These are phyloP conservation scores for Schizopygopsis malacanthus DNA, from an alignment of 2,797 vertebrate genomes.

Conservation along the genomic window DNA sequence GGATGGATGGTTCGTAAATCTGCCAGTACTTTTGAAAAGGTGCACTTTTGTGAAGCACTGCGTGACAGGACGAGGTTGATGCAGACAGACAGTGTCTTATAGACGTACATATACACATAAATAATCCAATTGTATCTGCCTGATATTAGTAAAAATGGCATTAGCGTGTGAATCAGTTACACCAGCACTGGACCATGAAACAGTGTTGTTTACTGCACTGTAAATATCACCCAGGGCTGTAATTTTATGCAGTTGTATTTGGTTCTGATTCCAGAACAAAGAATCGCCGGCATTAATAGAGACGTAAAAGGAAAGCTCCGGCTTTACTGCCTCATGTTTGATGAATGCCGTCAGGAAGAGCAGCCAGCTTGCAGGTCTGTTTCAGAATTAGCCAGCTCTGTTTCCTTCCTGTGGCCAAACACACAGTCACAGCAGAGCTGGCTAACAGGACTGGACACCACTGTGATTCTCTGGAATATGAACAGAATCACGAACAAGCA, in stretches of 20 bases:
- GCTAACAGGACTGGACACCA: constrained; percentile 34
- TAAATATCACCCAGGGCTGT: constrained; percentile 47
- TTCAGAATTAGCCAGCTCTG: constrained; percentile 34
- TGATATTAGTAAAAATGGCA: not conserved
- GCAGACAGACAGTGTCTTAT: not conserved
- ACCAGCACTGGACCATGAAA: not conserved
- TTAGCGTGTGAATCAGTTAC: not conserved
- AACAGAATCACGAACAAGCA: not conserved
- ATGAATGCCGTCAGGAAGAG: constrained; percentile 4
- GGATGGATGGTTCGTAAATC: constrained; percentile 45
- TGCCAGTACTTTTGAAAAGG: constrained; percentile 48
- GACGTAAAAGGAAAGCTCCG: constrained; percentile 16
- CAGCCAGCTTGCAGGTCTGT: constrained; percentile 28
- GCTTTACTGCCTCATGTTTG: constrained; percentile 16
- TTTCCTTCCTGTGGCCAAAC: constrained; percentile 39
- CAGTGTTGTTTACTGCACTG: constrained; percentile 41
- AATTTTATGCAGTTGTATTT: not conserved
- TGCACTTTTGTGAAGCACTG: constrained; percentile 33
- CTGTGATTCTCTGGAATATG: constrained; percentile 27
- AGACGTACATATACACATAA: not conserved
- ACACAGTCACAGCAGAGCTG: constrained; percentile 28
- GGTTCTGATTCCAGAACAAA: constrained; percentile 4
- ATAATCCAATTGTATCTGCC: not conserved
- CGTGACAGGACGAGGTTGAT: not conserved
- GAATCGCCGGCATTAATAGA: constrained; percentile 8